phyloP scores from a whole-genome alignment of 2,888 invertebrate species.

The Halictus quadricinctus region DNA sequence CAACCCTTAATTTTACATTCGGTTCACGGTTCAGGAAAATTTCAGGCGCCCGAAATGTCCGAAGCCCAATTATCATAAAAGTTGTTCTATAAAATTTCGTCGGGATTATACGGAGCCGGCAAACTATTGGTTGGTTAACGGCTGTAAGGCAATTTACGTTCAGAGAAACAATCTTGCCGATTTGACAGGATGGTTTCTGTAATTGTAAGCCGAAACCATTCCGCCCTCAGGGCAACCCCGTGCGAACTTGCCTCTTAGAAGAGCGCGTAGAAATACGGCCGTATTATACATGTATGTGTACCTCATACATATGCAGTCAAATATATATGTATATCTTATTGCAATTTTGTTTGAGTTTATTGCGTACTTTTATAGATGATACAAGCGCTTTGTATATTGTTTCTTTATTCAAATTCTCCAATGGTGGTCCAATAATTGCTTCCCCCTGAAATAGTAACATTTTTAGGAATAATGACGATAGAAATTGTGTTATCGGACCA shows the following conservation, averaged over 20 bases:
- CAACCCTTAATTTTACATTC: conserved; percentile 43
- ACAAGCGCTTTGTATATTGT: no score
- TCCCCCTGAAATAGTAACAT: neutral
- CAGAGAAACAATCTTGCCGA: conserved; percentile 66
- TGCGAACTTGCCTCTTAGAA: conserved; percentile 4
- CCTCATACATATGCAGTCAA: no score
- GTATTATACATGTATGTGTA: neutral
- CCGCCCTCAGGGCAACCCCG: conserved; percentile 43
- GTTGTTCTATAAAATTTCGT: conserved; percentile 61
- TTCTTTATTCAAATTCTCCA: neutral
- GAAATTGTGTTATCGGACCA: neutral
- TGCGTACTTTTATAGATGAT: neutral
- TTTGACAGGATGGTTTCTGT: conserved; percentile 65
- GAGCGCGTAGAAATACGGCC: conserved; percentile 16
- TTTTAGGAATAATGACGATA: neutral
- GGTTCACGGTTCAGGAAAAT: conserved; percentile 43
- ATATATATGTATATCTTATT: neutral
- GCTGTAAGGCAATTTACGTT: conserved; percentile 58
- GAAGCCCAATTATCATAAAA: conserved; percentile 53
- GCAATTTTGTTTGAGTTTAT: neutral
- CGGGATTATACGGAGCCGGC: conserved; percentile 40
- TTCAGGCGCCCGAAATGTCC: conserved; percentile 40
- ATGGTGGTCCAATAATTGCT: neutral
- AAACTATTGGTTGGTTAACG: conserved; percentile 35
- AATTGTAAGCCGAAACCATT: conserved; percentile 58